These are phyloP conservation scores for Candidula unifasciata DNA, from an alignment of 2,888 invertebrate species.

Conservation along the genomic window DNA sequence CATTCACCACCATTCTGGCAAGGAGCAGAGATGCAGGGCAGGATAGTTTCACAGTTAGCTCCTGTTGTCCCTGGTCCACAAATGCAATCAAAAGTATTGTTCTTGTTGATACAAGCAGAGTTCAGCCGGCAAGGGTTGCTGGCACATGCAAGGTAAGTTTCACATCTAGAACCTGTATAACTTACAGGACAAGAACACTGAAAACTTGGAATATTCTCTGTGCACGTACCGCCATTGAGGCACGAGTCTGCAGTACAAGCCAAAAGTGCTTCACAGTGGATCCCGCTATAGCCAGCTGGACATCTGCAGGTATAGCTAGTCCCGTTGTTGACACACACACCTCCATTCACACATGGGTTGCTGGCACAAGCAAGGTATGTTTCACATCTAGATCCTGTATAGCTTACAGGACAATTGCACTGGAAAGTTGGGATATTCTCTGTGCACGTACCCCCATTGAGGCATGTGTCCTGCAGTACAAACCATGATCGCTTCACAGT, in stretches of 20 bases:
- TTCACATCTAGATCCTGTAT: slow-evolving; percentile 64
- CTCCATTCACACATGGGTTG: slow-evolving; percentile 47
- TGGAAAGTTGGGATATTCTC: slow-evolving; percentile 54
- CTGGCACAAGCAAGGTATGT: slow-evolving; percentile 47
- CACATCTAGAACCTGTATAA: slow-evolving; percentile 56
- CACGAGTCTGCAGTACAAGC: slow-evolving; percentile 65
- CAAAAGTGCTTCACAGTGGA: slow-evolving; percentile 37
- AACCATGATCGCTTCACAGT: slow-evolving; percentile 47
- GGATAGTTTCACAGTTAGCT: slow-evolving; percentile 52
- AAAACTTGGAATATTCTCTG: slow-evolving; percentile 53
- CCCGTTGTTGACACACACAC: slow-evolving; percentile 50
- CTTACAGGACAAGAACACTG: slow-evolving; percentile 60
- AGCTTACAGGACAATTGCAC: slow-evolving; percentile 60
- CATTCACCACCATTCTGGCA: slow-evolving; percentile 63
- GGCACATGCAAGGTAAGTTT: slow-evolving; percentile 56
- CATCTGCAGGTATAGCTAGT: slow-evolving; percentile 54
- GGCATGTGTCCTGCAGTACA: slow-evolving; percentile 65
- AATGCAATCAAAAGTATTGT: slow-evolving; percentile 48
- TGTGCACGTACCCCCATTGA: slow-evolving; percentile 62
- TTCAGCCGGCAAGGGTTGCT: slow-evolving; percentile 58
- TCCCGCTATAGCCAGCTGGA: slow-evolving; percentile 53
- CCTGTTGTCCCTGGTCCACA: slow-evolving; percentile 52
- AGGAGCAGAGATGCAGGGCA: slow-evolving; percentile 59
- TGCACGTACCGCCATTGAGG: slow-evolving; percentile 63
- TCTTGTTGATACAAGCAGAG: slow-evolving; percentile 50